Conservation (phyloP, 1,140 invertebrate genomes). For the Bombus polaris region DNA sequence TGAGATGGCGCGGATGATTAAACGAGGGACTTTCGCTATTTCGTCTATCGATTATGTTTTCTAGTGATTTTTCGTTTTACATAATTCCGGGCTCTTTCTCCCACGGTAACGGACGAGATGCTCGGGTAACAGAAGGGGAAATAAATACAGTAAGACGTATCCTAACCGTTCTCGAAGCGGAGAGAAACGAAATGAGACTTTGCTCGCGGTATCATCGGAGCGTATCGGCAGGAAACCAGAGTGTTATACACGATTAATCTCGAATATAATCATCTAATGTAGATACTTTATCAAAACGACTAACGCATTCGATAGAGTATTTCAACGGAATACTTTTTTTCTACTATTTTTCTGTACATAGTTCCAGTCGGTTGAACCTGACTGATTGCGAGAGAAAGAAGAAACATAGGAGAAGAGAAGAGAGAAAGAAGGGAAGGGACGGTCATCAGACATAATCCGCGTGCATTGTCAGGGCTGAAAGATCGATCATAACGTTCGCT, state of each 20-base stretch:
- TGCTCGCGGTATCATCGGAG: no score
- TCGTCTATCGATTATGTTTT: neutral
- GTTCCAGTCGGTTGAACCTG: slow-evolving; percentile 11
- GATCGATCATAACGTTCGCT: slow-evolving; percentile 67
- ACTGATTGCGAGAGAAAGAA: neutral
- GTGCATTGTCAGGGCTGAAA: slow-evolving; percentile 59
- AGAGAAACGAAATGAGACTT: slow-evolving; percentile 7
- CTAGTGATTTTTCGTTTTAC: neutral
- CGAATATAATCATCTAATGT: slow-evolving; percentile 36
- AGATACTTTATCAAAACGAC: neutral
- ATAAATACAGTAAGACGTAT: neutral
- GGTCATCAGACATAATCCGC: slow-evolving; percentile 56
- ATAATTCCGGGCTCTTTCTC: neutral
- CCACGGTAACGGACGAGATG: no score
- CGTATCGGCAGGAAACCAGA: neutral
- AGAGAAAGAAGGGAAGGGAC: neutral
- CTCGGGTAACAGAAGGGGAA: neutral
- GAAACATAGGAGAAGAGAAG: neutral
- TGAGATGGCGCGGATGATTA: neutral
- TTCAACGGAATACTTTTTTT: neutral
- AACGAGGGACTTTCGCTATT: neutral
- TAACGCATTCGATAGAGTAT: neutral
- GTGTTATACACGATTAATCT: slow-evolving; percentile 34
- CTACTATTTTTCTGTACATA: no score
- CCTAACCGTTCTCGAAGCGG: neutral